Evolutionary conservation across 53 echinoderm and acorn worm species (phyloP), one percentile per base, ranked within the genome.

Genomic region (Holothuria scabra): DNA sequence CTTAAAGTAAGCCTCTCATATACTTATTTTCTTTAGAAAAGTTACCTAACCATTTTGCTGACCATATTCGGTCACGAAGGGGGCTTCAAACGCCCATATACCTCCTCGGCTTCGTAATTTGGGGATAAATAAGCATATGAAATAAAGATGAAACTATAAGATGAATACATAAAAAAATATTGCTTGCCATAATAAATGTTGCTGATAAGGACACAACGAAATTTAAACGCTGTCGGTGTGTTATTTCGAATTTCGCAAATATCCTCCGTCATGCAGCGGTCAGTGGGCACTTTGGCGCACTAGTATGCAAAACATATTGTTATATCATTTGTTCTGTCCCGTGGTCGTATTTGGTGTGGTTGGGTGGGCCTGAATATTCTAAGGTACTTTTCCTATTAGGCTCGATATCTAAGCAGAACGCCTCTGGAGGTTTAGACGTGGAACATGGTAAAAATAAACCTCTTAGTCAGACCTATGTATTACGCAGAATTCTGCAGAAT

Each of bases 11-110:
- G 48, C 37, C 48, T 46, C 48, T 72, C 72, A 46, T 26, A 48
- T 67, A 30, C 28, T 72, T 72, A 46, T 46, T 72, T 72, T 49
- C 72, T 48, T 48, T 22, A 46, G 12, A 31, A 28, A 28, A 65
- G 65, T 23, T 24, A 72, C 21, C 37, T 21, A 72, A 72, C 21
- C 4, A 72, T 28, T 29, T 28, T 18, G 46, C 72, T 72, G 72
- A 72, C 48, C 72, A 72, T 44, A 20, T 26, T 20, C 26, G 52
- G 59, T 32, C 52, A 21, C 14, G 48, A 52, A 58, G 56, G 58
- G 59, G 78, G 78, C 78, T 78, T 78, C 24, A 78, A 78, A 78
- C 31, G 78, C 78, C 58, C 78, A n/a, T 24, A n/a, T 24, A 23
- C 9, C 28, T 38, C 26, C 52, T 74, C 46, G 41, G 46, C 33